Evolutionary conservation across 2,888 invertebrate genomes (phyloP).

Genomic region (Amitus sp.): DNA sequence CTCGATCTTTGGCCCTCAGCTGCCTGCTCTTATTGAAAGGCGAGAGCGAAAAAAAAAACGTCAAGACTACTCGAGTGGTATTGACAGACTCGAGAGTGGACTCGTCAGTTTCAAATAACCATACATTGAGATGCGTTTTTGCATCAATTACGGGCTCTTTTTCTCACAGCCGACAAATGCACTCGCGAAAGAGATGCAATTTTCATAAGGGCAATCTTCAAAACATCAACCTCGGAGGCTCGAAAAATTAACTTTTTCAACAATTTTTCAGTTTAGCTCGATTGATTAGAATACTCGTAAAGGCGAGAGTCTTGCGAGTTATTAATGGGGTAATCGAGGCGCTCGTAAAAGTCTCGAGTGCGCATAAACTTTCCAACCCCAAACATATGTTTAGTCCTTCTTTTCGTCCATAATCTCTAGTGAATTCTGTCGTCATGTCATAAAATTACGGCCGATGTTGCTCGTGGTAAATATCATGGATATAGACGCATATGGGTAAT

Average conservation of each 20-base stretch:
- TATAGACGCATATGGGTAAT: not conserved
- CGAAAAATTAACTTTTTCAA: too few species aligned
- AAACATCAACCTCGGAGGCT: too few species aligned
- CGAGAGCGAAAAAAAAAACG: slow-evolving; percentile 22
- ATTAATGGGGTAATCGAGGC: not conserved
- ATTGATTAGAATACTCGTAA: too few species aligned
- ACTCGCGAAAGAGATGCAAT: too few species aligned
- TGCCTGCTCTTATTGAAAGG: slow-evolving; percentile 32
- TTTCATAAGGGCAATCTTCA: too few species aligned
- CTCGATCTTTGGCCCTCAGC: slow-evolving; percentile 11
- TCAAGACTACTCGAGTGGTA: slow-evolving; percentile 27
- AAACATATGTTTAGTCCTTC: not conserved
- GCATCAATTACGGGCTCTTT: too few species aligned
- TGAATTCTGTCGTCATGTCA: slow-evolving; percentile 3
- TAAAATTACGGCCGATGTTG: slow-evolving; percentile 5
- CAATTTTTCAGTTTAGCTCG: too few species aligned
- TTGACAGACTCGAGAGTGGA: slow-evolving; percentile 24
- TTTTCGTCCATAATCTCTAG: not conserved
- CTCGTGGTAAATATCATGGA: not conserved
- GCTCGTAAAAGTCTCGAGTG: slow-evolving; percentile 2
- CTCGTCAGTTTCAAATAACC: slow-evolving; percentile 31
- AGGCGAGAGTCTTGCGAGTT: not conserved
- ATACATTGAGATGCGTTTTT: slow-evolving; percentile 12
- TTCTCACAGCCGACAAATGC: too few species aligned
- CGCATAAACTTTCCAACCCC: not conserved